phyloP scores from a whole-genome alignment of 2,888 invertebrate genomes.

The Drosophila anceps region DNA sequence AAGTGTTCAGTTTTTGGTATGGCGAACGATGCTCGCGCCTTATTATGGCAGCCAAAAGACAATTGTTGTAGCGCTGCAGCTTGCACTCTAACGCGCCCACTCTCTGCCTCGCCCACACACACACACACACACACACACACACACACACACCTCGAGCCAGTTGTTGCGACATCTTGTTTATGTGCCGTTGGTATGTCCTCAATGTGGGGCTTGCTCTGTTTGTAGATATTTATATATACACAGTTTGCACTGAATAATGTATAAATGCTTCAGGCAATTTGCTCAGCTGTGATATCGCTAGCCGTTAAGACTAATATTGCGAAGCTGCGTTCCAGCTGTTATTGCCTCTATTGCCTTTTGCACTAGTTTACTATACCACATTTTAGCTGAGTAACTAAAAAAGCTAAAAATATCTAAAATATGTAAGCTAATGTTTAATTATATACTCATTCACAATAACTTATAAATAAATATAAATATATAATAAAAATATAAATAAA shows the following conservation, averaged over 20 bases:
- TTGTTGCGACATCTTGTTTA: conserved; percentile 18
- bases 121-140: no score
- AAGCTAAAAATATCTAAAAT: no score
- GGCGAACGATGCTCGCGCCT: conserved; percentile 23
- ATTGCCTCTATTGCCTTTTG: no score
- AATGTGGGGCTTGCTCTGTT: conserved; percentile 7
- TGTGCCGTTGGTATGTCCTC: conserved; percentile 14
- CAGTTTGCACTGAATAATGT: neutral
- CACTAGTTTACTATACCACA: no score
- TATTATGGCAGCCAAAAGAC: conserved; percentile 47
- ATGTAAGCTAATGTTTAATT: no score
- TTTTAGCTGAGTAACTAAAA: no score
- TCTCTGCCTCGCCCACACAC: neutral
- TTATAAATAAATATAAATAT: no score
- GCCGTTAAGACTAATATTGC: no score
- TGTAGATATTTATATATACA: neutral
- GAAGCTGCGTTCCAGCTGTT: no score
- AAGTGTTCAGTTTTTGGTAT: conserved; percentile 23
- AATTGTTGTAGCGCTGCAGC: conserved; percentile 39
- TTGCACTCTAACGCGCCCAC: neutral
- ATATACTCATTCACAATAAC: no score
- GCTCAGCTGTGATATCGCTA: neutral
- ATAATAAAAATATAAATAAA: no score
- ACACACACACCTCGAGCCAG: neutral
- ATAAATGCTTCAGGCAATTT: neutral